Base-by-base conservation (phyloP, 2,888 invertebrate species). In the Pegoplata infirma region DNA sequence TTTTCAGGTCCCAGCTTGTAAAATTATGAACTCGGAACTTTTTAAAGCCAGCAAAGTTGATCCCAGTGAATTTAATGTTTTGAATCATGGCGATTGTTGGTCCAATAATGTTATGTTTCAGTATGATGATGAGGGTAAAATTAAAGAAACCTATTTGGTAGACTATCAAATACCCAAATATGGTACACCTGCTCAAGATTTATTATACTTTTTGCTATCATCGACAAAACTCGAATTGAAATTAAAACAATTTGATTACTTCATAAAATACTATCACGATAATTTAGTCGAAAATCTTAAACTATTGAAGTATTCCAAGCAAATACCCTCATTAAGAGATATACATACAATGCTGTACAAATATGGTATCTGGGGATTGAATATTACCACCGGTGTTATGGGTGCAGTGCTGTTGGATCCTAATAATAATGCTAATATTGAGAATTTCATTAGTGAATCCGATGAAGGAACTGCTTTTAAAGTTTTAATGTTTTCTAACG, bases 91-190 rank as follows among this genome's bases (percentile, higher is more conserved):
- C 0, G 85, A 87, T 58, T 76, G 84, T 55, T 87, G 86, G 86
- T 80, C 82, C 1, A 87, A 87, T 49, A 88, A 87, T 56, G 84
- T 86, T 3, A 84, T 88, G 86, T 88, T 87, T 21, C 83, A 85
- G 28, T 82, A 86, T 36, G 81, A 84, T 21, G 80, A 74, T 8
- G 67, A 76, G 5, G 84, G 84, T 0, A 82, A 78, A n/a, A 81
- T 83, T 0, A 81, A 73, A 1, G 84, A 86, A n/a, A 83, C 85
- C 0, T 82, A 82, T 16, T 81, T 88, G 5, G 82, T 87, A 36
- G 87, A 86, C 64, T 83, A 82, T 5, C 87, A 88, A 80, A 36
- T 87, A 47, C 82, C 82, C 0, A 83, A 82, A 64, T 86, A 83
- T 58, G 76, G 83, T 3, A 74, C 85, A 3, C 85, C 86, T 6